Base-by-base conservation (phyloP, 1,140 invertebrate species). In the Bombus affinis region DNA sequence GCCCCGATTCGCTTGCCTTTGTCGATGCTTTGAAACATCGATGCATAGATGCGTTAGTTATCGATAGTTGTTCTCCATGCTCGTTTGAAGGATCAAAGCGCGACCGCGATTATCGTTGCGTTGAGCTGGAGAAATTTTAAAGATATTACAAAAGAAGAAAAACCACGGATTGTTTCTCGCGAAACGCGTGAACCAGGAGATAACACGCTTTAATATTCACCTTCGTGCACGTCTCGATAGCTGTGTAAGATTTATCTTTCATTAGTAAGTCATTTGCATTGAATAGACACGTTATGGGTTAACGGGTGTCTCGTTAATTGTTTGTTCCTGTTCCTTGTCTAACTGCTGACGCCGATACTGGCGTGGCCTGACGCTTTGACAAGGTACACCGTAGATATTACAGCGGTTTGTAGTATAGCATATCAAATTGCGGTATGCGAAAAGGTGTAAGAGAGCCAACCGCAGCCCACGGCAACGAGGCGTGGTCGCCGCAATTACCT, bases 401-500 rank as follows among this genome's bases (percentile, higher is more conserved):
- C 75, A 53, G 59, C 25, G 62, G 76, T 72, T 70, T 37, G 77
- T 80, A 84, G 71, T 77, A 62, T 88, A 79, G 71, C 80, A 62
- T 88, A 81, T 86, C 82, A 35, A 65, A 53, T n/a, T 59, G 72
- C 76, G 88, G 88, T 90, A 88, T 92, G 87, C 86, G 89, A 91
- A 92, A 93, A 92, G 92, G 87, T 91, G 90, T 89, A 92, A 92
- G 89, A 88, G 88, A 90, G 62, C 82, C 85, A 86, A 89, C 90
- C 86, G 81, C 91, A 88, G 89, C 90, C 90, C 87, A 92, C 92
- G 91, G 93, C 92, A 91, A 86, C 89, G 88, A 93, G 93, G 93
- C 92, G 93, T 93, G 93, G 92, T 91, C 92, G 85, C 82, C 71
- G 92, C 93, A 94, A 94, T 94, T 94, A 93, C 90, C 93, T 92